Percentiles rank a stretch among this genome's conserved stretches.
phyloP scores from a whole-genome alignment of 2,888 invertebrate genomes.

The Leucophora obtusa region DNA sequence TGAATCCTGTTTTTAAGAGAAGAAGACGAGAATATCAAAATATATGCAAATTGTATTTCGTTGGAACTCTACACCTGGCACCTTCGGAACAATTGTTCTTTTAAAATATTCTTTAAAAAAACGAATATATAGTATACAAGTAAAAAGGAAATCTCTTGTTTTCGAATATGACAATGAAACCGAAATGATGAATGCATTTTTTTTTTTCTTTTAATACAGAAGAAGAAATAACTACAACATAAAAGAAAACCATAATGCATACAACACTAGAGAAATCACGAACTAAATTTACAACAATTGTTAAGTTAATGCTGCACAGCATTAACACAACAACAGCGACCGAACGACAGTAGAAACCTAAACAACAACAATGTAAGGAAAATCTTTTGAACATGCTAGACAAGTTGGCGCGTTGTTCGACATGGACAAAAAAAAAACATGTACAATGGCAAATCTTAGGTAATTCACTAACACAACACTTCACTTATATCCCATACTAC shows the following conservation, averaged over 20 bases:
- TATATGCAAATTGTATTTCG: constrained; percentile 60
- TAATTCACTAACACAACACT: constrained; percentile 56
- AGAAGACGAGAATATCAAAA: constrained; percentile 25
- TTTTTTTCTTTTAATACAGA: constrained; percentile 39
- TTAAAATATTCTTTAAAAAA: constrained; percentile 33
- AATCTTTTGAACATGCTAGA: constrained; percentile 65
- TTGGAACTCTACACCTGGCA: constrained; percentile 61
- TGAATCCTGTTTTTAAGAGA: background rate
- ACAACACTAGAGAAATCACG: constrained; percentile 63
- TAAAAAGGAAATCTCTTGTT: constrained; percentile 61
- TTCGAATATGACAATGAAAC: constrained; percentile 53
- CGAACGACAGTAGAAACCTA: constrained; percentile 22
- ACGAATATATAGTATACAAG: constrained; percentile 10
- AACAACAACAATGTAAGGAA: constrained; percentile 27
- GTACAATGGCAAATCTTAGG: constrained; percentile 59
- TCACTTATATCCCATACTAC: constrained; percentile 23
- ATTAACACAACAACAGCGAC: constrained; percentile 35
- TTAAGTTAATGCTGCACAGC: constrained; percentile 46
- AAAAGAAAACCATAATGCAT: constrained; percentile 61
- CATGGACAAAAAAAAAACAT: constrained; percentile 38
- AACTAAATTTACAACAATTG: constrained; percentile 58
- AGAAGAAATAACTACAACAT: constrained; percentile 29
- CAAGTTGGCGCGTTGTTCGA: constrained; percentile 72
- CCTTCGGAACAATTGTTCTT: constrained; percentile 53
- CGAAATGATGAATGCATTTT: constrained; percentile 60